phyloP scores from a whole-genome alignment of 2,113 vertebrate genomes.

The Hippocampus barbouri region DNA sequence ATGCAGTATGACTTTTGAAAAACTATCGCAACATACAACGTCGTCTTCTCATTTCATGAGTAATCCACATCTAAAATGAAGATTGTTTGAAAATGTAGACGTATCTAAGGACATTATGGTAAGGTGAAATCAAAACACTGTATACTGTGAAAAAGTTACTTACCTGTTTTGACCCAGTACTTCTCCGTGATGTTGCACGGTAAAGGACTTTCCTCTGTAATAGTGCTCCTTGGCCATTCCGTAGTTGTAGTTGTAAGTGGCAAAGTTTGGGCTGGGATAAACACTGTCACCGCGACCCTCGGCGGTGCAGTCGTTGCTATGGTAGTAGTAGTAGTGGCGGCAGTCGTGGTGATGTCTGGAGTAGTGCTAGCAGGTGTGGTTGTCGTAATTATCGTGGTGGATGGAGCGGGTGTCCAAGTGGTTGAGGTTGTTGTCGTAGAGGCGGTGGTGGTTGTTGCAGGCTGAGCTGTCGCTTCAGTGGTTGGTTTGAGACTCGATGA shows the following conservation, averaged over 20 bases:
- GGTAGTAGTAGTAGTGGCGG: conserved; percentile 68
- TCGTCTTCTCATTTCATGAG: not conserved
- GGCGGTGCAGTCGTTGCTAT: conserved; percentile 69
- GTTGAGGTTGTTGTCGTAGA: conserved; percentile 28
- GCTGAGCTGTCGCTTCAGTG: conserved; percentile 25
- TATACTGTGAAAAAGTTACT: not conserved
- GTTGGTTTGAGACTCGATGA: conserved; percentile 27
- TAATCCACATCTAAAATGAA: not conserved
- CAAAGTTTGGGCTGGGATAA: conserved; percentile 32
- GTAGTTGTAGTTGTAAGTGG: conserved; percentile 36
- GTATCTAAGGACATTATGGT: not conserved
- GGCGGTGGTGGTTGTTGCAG: conserved; percentile 37
- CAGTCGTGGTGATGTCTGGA: conserved; percentile 21
- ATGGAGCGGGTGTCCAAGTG: conserved; percentile 30
- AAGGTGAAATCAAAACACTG: not conserved
- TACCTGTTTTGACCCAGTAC: conserved; percentile 84
- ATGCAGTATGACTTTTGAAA: not conserved
- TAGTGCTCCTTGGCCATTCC: conserved; percentile 57
- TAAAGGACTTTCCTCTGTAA: conserved; percentile 67
- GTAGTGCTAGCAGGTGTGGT: conserved; percentile 24
- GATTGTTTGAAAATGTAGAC: not conserved
- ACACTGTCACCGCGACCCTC: conserved; percentile 35
- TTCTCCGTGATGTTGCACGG: conserved; percentile 87
- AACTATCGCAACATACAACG: not conserved
- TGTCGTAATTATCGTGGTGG: conserved; percentile 34